Percentiles rank a stretch among this genome's conserved stretches.
Evolutionary conservation across 2,888 invertebrate species (phyloP).

Genomic region (Drosophila formosana): DNA sequence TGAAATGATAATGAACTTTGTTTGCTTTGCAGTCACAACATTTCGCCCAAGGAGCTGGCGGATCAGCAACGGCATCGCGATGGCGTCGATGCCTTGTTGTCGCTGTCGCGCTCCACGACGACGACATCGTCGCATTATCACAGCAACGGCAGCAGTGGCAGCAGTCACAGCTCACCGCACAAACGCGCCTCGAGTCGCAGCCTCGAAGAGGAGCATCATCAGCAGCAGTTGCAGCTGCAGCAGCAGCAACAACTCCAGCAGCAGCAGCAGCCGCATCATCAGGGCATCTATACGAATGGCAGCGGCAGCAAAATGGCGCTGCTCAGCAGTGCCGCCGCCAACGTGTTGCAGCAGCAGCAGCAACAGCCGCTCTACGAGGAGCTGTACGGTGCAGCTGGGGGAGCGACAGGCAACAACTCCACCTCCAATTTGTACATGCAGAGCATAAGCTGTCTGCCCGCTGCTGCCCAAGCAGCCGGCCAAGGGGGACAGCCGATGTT

Average conservation of each 20-base stretch:
- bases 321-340: constrained; percentile 75
- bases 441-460: constrained; percentile 23
- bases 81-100: constrained; percentile 92
- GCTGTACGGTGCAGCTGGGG: constrained; percentile 70
- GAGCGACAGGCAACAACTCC: constrained; percentile 41
- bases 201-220: constrained; percentile 72
- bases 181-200: constrained; percentile 84
- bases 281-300: constrained; percentile 50
- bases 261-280: constrained; percentile 39
- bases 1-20: neutral
- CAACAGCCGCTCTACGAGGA: constrained; percentile 67
- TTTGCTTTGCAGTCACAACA: constrained; percentile 76
- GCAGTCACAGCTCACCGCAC: constrained; percentile 80
- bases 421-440: constrained; percentile 40
- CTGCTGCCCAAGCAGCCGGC: constrained; percentile 1
- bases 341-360: constrained; percentile 49
- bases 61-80: constrained; percentile 91
- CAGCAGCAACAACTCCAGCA: constrained; percentile 39
- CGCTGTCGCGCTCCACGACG: constrained; percentile 90
- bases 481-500: constrained; percentile 40
- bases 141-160: constrained; percentile 71
- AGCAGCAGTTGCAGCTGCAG: constrained; percentile 44
- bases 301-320: constrained; percentile 76
- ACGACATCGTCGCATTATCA: constrained; percentile 64
- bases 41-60: constrained; percentile 87